Percentiles rank a stretch among this genome's conserved stretches.
Evolutionary conservation across 92 coral and sea anemone genomes (phyloP).

Genomic region (Zoanthus sociatus): DNA sequence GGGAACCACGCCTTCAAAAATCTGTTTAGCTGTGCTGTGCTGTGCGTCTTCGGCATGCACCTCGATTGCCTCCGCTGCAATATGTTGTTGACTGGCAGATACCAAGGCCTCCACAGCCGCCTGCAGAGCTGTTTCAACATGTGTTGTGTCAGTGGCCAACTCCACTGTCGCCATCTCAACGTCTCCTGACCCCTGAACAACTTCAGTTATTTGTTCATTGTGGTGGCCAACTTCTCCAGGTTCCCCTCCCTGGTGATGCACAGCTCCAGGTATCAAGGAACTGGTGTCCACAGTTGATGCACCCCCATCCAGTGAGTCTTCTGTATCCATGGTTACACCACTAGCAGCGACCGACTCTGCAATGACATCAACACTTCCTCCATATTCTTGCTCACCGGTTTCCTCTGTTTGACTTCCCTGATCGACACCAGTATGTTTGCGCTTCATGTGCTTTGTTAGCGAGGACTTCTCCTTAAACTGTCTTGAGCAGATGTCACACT

Average conservation of each 20-base stretch:
- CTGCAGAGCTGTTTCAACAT: conserved; percentile 87
- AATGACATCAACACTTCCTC: conserved; percentile 88
- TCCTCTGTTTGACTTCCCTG: conserved; percentile 95
- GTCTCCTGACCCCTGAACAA: conserved; percentile 78
- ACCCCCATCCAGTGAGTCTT: conserved; percentile 68
- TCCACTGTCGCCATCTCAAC: conserved; percentile 95
- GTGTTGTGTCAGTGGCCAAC: conserved; percentile 79
- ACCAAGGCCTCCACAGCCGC: conserved; percentile 94
- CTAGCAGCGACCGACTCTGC: conserved; percentile 96
- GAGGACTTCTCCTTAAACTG: conserved; percentile 98
- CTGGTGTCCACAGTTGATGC: conserved; percentile 87
- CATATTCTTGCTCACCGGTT: conserved; percentile 87
- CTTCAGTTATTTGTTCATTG: conserved; percentile 74
- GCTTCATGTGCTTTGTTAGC: conserved; percentile 95
- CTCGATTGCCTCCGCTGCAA: conserved; percentile 79
- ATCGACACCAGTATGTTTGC: conserved; percentile 94
- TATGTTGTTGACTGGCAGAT: conserved; percentile 93
- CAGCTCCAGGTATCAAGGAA: conserved; percentile 65
- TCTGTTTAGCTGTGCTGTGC: conserved; percentile 69
- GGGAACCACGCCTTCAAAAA: conserved; percentile 75
- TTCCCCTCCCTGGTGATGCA: conserved; percentile 49
- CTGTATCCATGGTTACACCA: conserved; percentile 93
- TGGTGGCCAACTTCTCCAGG: conserved; percentile 19
- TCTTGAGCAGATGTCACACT: conserved; percentile 93
- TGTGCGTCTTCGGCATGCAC: conserved; percentile 66